Evolutionary conservation across 2,888 invertebrate genomes (phyloP), one percentile per base, ranked within the genome.

Genomic region (Cyaniris semiargus): DNA sequence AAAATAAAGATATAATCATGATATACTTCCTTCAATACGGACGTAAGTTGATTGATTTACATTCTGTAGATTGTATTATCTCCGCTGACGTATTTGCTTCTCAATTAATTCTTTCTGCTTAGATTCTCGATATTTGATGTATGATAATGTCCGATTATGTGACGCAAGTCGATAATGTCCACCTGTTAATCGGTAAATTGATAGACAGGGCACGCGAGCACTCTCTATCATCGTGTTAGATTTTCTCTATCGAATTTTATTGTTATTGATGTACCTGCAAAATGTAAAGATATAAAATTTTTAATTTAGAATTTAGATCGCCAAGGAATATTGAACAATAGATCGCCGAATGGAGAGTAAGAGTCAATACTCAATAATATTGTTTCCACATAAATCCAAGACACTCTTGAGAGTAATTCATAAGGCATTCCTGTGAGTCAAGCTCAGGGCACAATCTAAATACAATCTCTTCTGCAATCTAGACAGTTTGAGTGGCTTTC

Each of bases 51-150:
- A 48, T 74, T 53, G 74, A 74, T 53, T 53, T 53, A 74, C 74
- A 53, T 23, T 66, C 27, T 27, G 7, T 48, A 27, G 74, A 74
- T 74, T 53, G 23, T 10, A 27, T 44, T 74, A 74, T 31, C 74
- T 74, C 74, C 7, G 1, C 15, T 74, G 74, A 74, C 74, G 74
- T 74, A 74, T 31, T 74, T 53, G 44, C 27, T 74, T 74, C 74
- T 53, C 74, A 48, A 7, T 74, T 74, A 74, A 74, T 74, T 48
- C 48, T 23, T 48, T 74, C 15, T 48, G 53, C 18, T 74, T 74
- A 53, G 18, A 27, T 74, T 74, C 31, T 74, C 10, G 21, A 74
- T 74, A 74, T 53, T 66, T 66, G 27, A 66, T 66, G 48, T 53
- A 48, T 23, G 27, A 72, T 44, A 44, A 21, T 72, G 5, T 21